These are phyloP conservation scores for Antechinus flavipes DNA, from an alignment of 2,113 vertebrate genomes.

Conservation along the genomic window DNA sequence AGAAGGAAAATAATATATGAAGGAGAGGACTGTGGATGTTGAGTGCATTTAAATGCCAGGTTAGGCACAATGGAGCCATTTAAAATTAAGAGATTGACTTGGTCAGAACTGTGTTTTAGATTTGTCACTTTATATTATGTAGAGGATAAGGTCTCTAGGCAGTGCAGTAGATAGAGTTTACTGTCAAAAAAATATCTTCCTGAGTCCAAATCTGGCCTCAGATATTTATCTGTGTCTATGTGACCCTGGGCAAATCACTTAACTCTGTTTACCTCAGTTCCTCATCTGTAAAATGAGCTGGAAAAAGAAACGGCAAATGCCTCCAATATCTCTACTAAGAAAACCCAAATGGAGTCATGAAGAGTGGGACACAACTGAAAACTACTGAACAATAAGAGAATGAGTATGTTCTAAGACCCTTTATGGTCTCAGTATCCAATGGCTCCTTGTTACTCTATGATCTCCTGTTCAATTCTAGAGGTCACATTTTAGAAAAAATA, in stretches of 20 bases:
- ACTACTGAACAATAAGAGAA: neutral
- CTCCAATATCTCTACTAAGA: neutral
- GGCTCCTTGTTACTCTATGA: neutral
- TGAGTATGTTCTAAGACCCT: neutral
- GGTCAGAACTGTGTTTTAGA: neutral
- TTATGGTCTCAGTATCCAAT: neutral
- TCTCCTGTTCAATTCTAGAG: neutral
- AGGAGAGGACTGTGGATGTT: neutral
- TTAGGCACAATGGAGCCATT: neutral
- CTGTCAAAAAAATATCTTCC: neutral
- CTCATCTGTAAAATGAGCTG: neutral
- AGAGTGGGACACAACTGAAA: neutral
- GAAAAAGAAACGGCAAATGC: neutral
- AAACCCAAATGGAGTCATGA: neutral
- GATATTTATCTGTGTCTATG: neutral
- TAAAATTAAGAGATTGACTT: neutral
- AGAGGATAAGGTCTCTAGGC: neutral
- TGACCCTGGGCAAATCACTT: neutral
- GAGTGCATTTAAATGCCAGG: neutral
- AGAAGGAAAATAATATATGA: neutral
- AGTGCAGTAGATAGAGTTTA: neutral
- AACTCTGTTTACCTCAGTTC: neutral
- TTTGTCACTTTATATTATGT: neutral
- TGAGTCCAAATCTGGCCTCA: neutral
- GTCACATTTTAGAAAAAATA: neutral